Evolutionary conservation across 2,797 vertebrate genomes (phyloP), one percentile per base, ranked within the genome.

Genomic region (Acrossocheilus fasciatus): DNA sequence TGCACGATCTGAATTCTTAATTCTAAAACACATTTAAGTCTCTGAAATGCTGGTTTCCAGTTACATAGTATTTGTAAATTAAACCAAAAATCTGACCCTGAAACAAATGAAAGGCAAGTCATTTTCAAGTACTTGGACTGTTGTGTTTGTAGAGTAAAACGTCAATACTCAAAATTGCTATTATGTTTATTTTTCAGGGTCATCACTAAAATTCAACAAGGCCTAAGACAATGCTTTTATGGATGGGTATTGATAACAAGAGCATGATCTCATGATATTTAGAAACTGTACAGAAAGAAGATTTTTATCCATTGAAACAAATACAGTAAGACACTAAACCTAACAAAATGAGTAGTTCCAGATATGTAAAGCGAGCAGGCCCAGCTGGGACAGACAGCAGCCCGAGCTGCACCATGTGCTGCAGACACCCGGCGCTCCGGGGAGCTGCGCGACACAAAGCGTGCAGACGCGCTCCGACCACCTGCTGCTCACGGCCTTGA

Each of bases 361-460:
- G 30, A 20, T 45, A 47, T 3, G 26, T 66, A 66, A 15, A 66
- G 62, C 34, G 26, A 64, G 26, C 26, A 72, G 36, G 52, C 74
- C 74, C 94, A 95, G 93, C 93, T 95, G 94, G 87, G 52, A 54
- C 68, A 93, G 94, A 95, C 89, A 89, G 93, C 86, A 90, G 89
- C 82, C 91, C 7, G 93, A 93, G 80, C 90, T 77, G 86, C 84
- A 59, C 23, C 62, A 59, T 59, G 57, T 59, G 57, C 57, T 59
- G 57, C 57, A 59, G 57, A 59, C 57, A 59, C 23, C 52, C 57
- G 0, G 9, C 9, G 3, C 57, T 59, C 57, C 3, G 8, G 57
- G 57, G 57, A n/a, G 57, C 57, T 23, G 54, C 3, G 54, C 1
- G 54, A 57, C 54, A 54, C 52, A 57, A 23, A 23, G 54, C 18